Evolutionary conservation across 2,888 invertebrate species (phyloP).

Genomic region (Molanna angustata): DNA sequence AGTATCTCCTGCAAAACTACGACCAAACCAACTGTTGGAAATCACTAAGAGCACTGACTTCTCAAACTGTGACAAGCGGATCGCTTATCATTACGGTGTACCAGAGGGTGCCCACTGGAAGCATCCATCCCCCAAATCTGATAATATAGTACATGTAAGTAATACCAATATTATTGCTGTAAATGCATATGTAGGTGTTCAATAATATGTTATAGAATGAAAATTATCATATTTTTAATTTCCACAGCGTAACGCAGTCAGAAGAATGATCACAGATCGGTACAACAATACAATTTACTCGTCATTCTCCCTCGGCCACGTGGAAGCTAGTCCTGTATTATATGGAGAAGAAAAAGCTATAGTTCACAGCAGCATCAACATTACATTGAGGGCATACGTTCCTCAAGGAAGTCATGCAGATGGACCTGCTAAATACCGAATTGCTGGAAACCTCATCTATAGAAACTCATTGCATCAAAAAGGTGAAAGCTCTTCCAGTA

Average conservation of each 20-base stretch:
- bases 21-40: slow-evolving; percentile 12
- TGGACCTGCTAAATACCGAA: slow-evolving; percentile 35
- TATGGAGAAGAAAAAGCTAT: slow-evolving; percentile 48
- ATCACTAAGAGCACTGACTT: slow-evolving; percentile 56
- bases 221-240: too few species aligned
- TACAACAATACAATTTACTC: slow-evolving; percentile 53
- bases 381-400: slow-evolving; percentile 42
- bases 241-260: slow-evolving; percentile 48
- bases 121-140: slow-evolving; percentile 37
- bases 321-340: slow-evolving; percentile 47
- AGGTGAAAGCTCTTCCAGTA: slow-evolving; percentile 19
- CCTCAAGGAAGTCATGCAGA: slow-evolving; percentile 12
- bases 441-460: slow-evolving; percentile 43
- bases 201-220: too few species aligned
- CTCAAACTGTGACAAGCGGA: slow-evolving; percentile 47
- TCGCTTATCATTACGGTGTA: slow-evolving; percentile 54
- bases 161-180: too few species aligned
- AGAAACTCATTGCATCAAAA: slow-evolving; percentile 16
- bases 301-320: slow-evolving; percentile 49
- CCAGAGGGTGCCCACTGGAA: slow-evolving; percentile 41
- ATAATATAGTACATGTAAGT: slow-evolving; percentile 10
- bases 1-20: slow-evolving; percentile 38
- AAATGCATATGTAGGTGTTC: too few species aligned
- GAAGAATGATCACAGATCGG: slow-evolving; percentile 44
- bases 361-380: slow-evolving; percentile 50